These are phyloP conservation scores for Pyrrhosoma nymphula DNA, from an alignment of 2,888 invertebrate genomes.

Conservation along the genomic window DNA sequence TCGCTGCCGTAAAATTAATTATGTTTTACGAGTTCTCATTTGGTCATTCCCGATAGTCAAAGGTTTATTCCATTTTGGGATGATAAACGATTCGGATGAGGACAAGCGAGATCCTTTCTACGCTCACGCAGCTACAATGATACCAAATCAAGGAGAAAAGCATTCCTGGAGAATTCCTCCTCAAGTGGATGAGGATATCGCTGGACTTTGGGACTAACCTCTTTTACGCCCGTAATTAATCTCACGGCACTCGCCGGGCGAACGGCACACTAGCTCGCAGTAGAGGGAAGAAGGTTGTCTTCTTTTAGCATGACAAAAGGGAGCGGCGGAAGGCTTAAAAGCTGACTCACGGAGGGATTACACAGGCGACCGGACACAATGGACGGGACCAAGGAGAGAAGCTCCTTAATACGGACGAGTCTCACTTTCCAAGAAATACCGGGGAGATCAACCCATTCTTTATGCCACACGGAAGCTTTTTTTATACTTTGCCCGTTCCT, in stretches of 20 bases:
- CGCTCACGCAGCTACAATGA: neutral
- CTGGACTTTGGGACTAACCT: neutral
- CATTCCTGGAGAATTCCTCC: neutral
- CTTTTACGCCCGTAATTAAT: neutral
- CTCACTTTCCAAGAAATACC: conserved; percentile 8
- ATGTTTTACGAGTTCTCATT: neutral
- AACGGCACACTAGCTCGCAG: neutral
- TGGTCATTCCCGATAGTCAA: neutral
- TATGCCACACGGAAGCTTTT: neutral
- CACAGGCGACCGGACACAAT: neutral
- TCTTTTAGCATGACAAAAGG: conserved; percentile 15
- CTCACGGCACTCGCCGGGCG: neutral
- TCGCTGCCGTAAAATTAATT: neutral
- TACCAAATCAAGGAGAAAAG: neutral
- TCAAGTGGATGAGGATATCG: neutral
- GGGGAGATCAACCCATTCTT: neutral
- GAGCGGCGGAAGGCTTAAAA: neutral
- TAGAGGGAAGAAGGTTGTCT: neutral
- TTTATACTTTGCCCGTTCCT: neutral
- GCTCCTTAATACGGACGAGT: neutral
- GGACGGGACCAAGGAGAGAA: neutral
- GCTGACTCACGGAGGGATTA: conserved; percentile 5
- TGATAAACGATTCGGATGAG: neutral
- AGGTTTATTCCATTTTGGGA: neutral
- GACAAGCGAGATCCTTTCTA: neutral